Conservation (phyloP, 92 coral and sea anemone species). For the Parazoanthus atlanticus region DNA sequence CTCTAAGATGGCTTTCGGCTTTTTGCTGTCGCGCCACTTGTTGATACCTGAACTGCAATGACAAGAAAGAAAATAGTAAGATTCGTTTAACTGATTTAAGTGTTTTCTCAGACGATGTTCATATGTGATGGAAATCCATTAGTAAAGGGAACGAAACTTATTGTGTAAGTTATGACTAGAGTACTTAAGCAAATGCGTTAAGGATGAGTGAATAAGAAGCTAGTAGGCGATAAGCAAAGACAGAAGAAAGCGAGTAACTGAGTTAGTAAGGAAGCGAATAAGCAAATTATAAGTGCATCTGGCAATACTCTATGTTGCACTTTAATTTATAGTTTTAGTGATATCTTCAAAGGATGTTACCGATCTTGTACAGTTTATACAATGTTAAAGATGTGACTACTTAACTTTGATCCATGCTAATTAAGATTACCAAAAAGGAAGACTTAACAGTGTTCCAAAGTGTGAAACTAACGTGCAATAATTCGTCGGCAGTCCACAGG, state of each 20-base stretch:
- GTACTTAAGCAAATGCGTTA: neutral
- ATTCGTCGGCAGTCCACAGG: slow-evolving; percentile 83
- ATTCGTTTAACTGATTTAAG: neutral
- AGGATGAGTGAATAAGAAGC: neutral
- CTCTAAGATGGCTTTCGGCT: slow-evolving; percentile 24
- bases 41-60: slow-evolving; percentile 71
- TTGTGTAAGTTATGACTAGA: neutral
- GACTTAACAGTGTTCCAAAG: neutral
- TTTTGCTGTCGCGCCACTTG: slow-evolving; percentile 43
- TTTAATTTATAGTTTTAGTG: neutral
- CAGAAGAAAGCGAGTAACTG: neutral
- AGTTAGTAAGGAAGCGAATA: neutral
- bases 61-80: neutral
- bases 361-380: neutral
- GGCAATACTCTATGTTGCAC: neutral
- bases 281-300: neutral
- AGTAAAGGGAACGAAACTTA: neutral
- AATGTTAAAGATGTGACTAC: no score
- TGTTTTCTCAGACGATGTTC: neutral
- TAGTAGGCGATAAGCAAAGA: neutral
- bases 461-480: slow-evolving; percentile 80
- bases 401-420: no score
- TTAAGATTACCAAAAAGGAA: no score
- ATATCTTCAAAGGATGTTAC: neutral
- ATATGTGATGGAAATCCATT: no score